Evolutionary conservation across 92 coral and sea anemone genomes (phyloP).

Genomic region (Porites lobata): DNA sequence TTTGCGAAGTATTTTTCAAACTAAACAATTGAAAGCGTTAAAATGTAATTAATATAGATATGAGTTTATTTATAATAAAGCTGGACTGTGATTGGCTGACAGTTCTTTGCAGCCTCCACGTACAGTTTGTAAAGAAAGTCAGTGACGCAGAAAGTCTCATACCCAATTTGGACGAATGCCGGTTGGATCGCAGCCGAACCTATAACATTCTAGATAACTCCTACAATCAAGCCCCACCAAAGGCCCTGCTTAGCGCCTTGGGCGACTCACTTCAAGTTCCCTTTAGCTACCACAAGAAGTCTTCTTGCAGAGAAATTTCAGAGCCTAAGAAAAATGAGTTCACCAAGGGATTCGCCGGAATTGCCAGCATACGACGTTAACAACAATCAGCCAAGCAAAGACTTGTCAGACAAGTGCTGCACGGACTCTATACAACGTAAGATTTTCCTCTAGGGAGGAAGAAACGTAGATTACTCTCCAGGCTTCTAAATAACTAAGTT

Average conservation of each 20-base stretch:
- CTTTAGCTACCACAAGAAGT: slow-evolving; percentile 26
- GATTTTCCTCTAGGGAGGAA: slow-evolving; percentile 60
- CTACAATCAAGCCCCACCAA: slow-evolving; percentile 71
- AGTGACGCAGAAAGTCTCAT: slow-evolving; percentile 91
- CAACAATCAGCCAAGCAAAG: slow-evolving; percentile 75
- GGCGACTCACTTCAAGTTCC: slow-evolving; percentile 19
- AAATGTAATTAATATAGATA: slow-evolving; percentile 99
- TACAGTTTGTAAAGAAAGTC: slow-evolving; percentile 96
- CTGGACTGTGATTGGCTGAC: slow-evolving; percentile 97
- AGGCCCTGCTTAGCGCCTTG: slow-evolving; percentile 21
- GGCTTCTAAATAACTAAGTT: slow-evolving; percentile 94
- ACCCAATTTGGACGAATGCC: slow-evolving; percentile 73
- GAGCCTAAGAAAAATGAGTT: slow-evolving; percentile 57
- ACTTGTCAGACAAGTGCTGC: slow-evolving; percentile 70
- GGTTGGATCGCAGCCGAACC: slow-evolving; percentile 49
- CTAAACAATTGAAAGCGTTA: slow-evolving; percentile 99
- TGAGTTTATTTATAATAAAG: slow-evolving; percentile 96
- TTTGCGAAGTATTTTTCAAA: slow-evolving; percentile 91
- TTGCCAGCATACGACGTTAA: slow-evolving; percentile 75
- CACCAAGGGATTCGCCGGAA: slow-evolving; percentile 88
- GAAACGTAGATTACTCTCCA: slow-evolving; percentile 87
- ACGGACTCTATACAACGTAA: slow-evolving; percentile 91
- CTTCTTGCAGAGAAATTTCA: slow-evolving; percentile 29
- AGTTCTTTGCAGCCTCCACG: slow-evolving; percentile 88
- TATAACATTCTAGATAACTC: slow-evolving; percentile 31